Evolutionary conservation across 1,140 invertebrate species (phyloP), one percentile per base, ranked within the genome.

Genomic region (Kradibia gibbosae): DNA sequence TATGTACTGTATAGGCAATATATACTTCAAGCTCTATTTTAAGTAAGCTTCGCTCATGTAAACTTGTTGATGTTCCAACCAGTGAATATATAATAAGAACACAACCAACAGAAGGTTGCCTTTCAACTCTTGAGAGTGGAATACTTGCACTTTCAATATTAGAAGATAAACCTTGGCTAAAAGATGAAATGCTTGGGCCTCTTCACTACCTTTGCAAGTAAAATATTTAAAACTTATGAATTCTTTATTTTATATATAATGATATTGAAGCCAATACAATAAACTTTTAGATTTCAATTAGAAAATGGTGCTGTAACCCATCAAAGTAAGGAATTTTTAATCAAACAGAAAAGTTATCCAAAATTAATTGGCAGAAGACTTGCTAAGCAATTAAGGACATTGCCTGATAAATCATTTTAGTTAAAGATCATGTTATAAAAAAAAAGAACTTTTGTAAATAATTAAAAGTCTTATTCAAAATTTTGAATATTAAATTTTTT

Each of bases 1-100:
- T 78, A 36, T 39, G 65, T 50, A n/a, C 80, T 78, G 83, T 83
- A 17, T 42, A 92, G 91, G 95, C 95, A 22, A 96, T 96, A 79
- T 96, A 95, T 90, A 93, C 95, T 55, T 93, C 94, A 62, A 95
- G 94, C 89, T 92, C 94, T n/a, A 90, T 93, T 45, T 88, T 96
- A 57, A 94, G 94, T 85, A 90, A 89, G 70, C 87, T 96, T 62
- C 93, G 92, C 83, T 94, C 96, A 86, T 95, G 97, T 2, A 97
- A 97, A 90, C 91, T 98, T 45, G 90, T 96, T 60, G 93, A 93
- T 8, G 93, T 91, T 65, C 93, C 92, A 81, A 93, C 92, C 65
- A 98, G 97, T 89, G 94, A 96, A 89, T 99, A 98, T 89, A 96
- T 98, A 74, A 98, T 99, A 84, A 93, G 97, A 84, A 98, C 97